Evolutionary conservation across 1,140 invertebrate genomes (phyloP).

Genomic region (Drosophila bifasciata): DNA sequence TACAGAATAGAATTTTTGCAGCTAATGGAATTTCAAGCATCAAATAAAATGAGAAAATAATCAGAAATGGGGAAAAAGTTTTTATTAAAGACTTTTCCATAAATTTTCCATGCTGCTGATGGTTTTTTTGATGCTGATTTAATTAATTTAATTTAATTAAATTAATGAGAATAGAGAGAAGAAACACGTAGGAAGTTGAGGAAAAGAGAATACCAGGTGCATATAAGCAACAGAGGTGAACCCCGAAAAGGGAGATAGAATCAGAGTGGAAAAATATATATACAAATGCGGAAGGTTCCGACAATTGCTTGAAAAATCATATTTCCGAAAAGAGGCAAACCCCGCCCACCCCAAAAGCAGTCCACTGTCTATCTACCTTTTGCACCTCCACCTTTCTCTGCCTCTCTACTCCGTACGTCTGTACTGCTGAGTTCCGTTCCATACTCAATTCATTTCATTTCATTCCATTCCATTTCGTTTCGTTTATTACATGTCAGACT

Average conservation of each 20-base stretch:
- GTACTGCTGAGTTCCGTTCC: too few species aligned
- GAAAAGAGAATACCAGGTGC: background rate
- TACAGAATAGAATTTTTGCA: too few species aligned
- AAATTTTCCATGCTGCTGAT: too few species aligned
- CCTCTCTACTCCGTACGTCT: background rate
- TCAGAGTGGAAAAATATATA: too few species aligned
- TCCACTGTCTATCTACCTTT: background rate
- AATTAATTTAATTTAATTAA: slow-evolving; percentile 42
- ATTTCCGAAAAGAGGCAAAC: slow-evolving; percentile 38
- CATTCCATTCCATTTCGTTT: slow-evolving; percentile 45
- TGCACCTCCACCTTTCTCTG: background rate
- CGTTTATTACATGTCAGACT: slow-evolving; percentile 74
- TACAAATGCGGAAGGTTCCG: slow-evolving; percentile 1
- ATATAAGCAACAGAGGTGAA: too few species aligned
- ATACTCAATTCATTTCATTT: slow-evolving; percentile 15
- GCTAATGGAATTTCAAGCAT: background rate
- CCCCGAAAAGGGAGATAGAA: background rate
- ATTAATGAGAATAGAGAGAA: too few species aligned
- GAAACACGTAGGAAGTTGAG: slow-evolving; percentile 7
- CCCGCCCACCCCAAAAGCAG: background rate
- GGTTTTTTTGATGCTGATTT: slow-evolving; percentile 12
- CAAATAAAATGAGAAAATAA: background rate
- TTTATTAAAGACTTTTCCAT: background rate
- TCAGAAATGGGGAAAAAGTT: background rate
- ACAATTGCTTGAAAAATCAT: slow-evolving; percentile 62